Conservation (phyloP, 2,888 invertebrate species). For the Dicycla oo region DNA sequence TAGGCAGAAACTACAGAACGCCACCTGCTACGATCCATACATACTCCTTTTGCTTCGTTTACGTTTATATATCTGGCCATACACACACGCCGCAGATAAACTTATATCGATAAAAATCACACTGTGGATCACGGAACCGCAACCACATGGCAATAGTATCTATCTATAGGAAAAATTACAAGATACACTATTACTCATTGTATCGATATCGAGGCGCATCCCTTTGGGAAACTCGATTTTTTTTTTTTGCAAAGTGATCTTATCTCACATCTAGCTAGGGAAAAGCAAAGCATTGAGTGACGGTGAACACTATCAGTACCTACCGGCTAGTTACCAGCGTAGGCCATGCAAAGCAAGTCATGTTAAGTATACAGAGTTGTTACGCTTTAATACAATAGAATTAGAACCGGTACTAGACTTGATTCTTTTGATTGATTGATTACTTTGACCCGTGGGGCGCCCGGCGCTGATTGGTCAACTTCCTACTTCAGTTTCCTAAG, state of each 20-base stretch:
- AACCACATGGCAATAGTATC: neutral
- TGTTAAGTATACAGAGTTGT: neutral
- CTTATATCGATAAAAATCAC: neutral
- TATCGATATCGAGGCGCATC: neutral
- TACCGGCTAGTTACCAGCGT: neutral
- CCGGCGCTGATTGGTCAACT: conserved; percentile 12
- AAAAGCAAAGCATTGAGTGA: too few species aligned
- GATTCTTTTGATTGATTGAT: conserved; percentile 36
- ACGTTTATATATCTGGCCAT: too few species aligned
- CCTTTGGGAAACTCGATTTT: conserved; percentile 5
- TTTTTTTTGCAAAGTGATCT: neutral
- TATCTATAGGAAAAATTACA: neutral
- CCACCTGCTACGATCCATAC: too few species aligned
- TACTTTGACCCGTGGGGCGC: conserved; percentile 28
- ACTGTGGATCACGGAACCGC: neutral
- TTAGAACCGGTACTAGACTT: conserved; percentile 24
- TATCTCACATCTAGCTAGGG: too few species aligned
- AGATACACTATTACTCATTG: neutral
- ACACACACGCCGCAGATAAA: neutral
- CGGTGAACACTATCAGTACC: too few species aligned
- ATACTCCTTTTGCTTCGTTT: too few species aligned
- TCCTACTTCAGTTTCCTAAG: conserved; percentile 32
- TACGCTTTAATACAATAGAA: neutral
- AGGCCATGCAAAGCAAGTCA: neutral
- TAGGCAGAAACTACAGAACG: too few species aligned